Conservation (phyloP, 2,888 invertebrate genomes). For the Electrophaes corylata region DNA sequence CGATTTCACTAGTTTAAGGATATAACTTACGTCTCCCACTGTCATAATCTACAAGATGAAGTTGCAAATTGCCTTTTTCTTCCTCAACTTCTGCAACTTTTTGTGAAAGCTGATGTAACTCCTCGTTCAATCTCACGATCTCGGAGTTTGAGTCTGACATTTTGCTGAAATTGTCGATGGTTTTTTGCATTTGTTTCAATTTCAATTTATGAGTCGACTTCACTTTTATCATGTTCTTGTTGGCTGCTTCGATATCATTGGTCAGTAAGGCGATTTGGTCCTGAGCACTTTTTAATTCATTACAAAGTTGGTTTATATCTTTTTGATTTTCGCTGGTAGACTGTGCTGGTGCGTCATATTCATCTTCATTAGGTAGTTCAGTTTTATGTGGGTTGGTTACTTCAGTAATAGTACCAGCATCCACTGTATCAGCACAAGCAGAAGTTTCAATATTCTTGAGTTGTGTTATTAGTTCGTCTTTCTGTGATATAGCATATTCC, state of each 20-base stretch:
- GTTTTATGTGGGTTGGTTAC: slow-evolving; percentile 26
- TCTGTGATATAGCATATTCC: slow-evolving; percentile 71
- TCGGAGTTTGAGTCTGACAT: slow-evolving; percentile 88
- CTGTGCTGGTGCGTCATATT: slow-evolving; percentile 28
- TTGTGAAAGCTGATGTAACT: slow-evolving; percentile 87
- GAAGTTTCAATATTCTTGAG: slow-evolving; percentile 52
- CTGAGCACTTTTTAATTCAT: slow-evolving; percentile 72
- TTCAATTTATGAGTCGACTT: slow-evolving; percentile 89
- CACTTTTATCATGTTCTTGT: slow-evolving; percentile 90
- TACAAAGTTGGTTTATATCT: slow-evolving; percentile 61
- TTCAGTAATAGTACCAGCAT: slow-evolving; percentile 60
- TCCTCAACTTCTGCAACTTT: slow-evolving; percentile 94
- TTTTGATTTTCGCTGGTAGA: slow-evolving; percentile 35
- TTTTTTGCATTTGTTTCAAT: slow-evolving; percentile 90
- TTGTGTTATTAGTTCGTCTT: slow-evolving; percentile 72
- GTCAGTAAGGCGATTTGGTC: slow-evolving; percentile 83
- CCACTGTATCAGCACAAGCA: slow-evolving; percentile 44
- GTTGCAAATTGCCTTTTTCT: slow-evolving; percentile 95
- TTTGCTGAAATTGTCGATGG: slow-evolving; percentile 87
- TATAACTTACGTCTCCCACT: slow-evolving; percentile 85
- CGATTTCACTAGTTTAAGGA: too few relatives aligned
- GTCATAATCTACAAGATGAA: slow-evolving; percentile 92
- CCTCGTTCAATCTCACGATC: slow-evolving; percentile 85
- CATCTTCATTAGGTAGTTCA: slow-evolving; percentile 17
- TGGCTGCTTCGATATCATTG: slow-evolving; percentile 89